A percentile compares a stretch with the other conserved stretches of the same genome.
These are phyloP conservation scores for Palaemon carinicauda DNA, from an alignment of 1,140 invertebrate species.

Conservation along the genomic window DNA sequence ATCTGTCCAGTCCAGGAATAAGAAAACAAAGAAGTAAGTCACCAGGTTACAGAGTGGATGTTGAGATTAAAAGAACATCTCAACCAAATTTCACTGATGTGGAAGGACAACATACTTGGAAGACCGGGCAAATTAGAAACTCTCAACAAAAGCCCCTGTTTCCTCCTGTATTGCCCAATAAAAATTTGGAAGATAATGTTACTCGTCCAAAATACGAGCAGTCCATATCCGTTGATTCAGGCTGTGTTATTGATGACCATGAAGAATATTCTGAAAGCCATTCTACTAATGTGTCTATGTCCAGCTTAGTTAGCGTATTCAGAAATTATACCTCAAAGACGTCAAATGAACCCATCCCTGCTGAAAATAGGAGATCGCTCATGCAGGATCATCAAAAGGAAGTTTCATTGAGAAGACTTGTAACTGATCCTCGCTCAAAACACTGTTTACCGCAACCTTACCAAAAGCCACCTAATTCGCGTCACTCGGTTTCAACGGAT, in stretches of 20 bases:
- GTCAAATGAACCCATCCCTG: not conserved
- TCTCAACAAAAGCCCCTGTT: not conserved
- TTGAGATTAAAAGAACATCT: too few relatives aligned
- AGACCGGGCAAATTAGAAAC: too few relatives aligned
- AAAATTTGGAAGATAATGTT: not conserved
- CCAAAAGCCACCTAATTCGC: too few relatives aligned
- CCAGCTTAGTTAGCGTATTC: conserved; percentile 38
- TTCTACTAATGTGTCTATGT: conserved; percentile 44
- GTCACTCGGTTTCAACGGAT: too few relatives aligned
- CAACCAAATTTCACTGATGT: too few relatives aligned
- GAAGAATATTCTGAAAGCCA: not conserved
- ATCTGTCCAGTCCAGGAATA: not conserved
- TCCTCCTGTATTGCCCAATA: not conserved
- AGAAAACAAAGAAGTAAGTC: not conserved
- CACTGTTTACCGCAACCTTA: too few relatives aligned
- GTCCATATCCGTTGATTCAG: conserved; percentile 52
- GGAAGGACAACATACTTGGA: not conserved
- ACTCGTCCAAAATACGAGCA: conserved; percentile 43
- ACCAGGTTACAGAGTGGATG: not conserved
- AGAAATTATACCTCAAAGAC: conserved; percentile 11
- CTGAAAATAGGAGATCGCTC: not conserved
- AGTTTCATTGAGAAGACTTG: too few relatives aligned
- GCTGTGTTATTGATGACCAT: conserved; percentile 31
- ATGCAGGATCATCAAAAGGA: too few relatives aligned
- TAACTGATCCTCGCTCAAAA: too few relatives aligned